phyloP scores from a whole-genome alignment of 2,888 invertebrate genomes.

The Galeruca laticollis region DNA sequence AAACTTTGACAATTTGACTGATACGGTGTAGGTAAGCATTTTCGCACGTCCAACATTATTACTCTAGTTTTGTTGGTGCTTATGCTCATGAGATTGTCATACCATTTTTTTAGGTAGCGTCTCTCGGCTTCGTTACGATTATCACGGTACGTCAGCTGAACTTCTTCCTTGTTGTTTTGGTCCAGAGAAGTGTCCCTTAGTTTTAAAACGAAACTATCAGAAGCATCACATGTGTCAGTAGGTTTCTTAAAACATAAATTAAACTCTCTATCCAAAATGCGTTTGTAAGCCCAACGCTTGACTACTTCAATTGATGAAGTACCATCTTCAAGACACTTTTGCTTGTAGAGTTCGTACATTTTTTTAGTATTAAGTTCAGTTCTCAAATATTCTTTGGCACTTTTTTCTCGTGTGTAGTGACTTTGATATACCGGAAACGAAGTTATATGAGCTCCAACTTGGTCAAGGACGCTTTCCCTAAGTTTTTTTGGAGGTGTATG shows the following conservation, averaged over 20 bases:
- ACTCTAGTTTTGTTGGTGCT: slow-evolving; percentile 25
- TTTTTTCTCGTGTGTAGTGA: slow-evolving; percentile 27
- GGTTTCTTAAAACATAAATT: slow-evolving; percentile 37
- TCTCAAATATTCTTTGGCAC: neutral
- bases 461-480: neutral
- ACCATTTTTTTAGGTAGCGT: slow-evolving; percentile 17
- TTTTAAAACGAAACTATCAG: slow-evolving; percentile 32
- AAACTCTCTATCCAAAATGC: slow-evolving; percentile 26
- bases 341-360: no score
- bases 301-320: neutral
- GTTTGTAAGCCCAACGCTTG: slow-evolving; percentile 8
- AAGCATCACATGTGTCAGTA: slow-evolving; percentile 34
- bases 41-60: slow-evolving; percentile 43
- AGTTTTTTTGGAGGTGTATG: slow-evolving; percentile 33
- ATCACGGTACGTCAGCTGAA: slow-evolving; percentile 24
- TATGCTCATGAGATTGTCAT: slow-evolving; percentile 14
- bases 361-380: no score
- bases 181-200: slow-evolving; percentile 22
- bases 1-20: slow-evolving; percentile 32
- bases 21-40: slow-evolving; percentile 43
- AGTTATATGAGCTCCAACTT: slow-evolving; percentile 27
- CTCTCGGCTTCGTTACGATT: slow-evolving; percentile 34
- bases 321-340: no score
- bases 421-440: slow-evolving; percentile 20
- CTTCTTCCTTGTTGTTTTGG: slow-evolving; percentile 28